Evolutionary conservation across 2,797 vertebrate species (phyloP).

Genomic region (Hypotaenidia okinawae): DNA sequence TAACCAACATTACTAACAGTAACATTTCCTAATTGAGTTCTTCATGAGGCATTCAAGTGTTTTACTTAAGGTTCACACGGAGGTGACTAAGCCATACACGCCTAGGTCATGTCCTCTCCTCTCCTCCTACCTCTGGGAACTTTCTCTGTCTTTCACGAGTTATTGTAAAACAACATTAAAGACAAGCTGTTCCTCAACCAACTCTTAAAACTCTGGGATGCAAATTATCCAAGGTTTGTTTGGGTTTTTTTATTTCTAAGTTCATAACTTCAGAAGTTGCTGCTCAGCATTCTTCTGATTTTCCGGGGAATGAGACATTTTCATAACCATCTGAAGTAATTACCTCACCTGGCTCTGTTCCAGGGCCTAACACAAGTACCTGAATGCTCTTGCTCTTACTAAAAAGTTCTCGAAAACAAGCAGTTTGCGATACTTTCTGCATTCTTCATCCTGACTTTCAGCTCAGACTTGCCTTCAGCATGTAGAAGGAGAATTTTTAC

Average conservation of each 20-base stretch:
- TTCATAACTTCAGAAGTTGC: not conserved
- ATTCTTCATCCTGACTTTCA: not conserved
- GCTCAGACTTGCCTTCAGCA: not conserved
- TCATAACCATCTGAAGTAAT: not conserved
- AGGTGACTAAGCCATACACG: not conserved
- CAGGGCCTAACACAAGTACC: not conserved
- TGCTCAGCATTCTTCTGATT: not conserved
- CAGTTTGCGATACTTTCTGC: not conserved
- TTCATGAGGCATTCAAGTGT: not conserved
- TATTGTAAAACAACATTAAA: not conserved
- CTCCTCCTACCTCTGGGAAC: slow-evolving; percentile 31
- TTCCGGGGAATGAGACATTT: not conserved
- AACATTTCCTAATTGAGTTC: not conserved
- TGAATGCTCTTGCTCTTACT: not conserved
- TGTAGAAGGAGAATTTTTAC: not conserved
- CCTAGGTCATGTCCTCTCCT: slow-evolving; percentile 17
- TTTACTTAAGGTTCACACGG: not conserved
- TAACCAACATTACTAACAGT: not conserved
- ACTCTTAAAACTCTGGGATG: not conserved
- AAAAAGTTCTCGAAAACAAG: not conserved
- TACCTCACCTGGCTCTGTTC: not conserved
- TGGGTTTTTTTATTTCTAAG: too few relatives aligned
- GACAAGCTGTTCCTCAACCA: not conserved
- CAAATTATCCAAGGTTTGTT: not conserved
- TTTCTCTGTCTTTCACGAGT: not conserved